Evolutionary conservation across 1,140 invertebrate genomes (phyloP), one percentile per base, ranked within the genome.

Genomic region (Andricus grossulariae): DNA sequence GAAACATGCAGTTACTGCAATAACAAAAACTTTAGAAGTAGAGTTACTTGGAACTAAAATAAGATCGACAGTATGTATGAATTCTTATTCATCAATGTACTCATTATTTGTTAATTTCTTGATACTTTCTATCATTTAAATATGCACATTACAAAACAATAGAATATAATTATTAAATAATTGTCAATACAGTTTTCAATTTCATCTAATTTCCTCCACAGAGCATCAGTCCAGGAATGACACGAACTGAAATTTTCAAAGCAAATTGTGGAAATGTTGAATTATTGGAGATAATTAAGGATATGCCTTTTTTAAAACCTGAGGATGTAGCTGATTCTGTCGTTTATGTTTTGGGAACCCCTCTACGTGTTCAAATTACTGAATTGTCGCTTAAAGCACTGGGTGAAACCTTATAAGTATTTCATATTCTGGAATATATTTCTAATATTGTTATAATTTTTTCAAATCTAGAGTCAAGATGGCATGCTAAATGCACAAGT

Each of bases 1-100:
- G 0, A 95, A 95, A 86, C 92, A 92, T 84, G 93, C 93, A 18
- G 92, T 95, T 0, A 93, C 91, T 18, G 93, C 93, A 8, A 88
- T 95, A 3, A 93, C 92, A 0, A 93, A 95, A 83, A 93, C 92
- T 0, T 88, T 94, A 15, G 89, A 93, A 21, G 90, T 92, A 60
- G 94, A 95, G 83, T 89, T 95, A 21, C 85, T 90, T 39, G 88
- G 91, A 21, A 81, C 90, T 18, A 92, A 93, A 54, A 93, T 95
- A 71, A 91, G 93, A 80, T 90, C 95, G 0, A 92, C 93, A 7
- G 93, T 93, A 87, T 89, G 88, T 82, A 32, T 32, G 5, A 25
- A 32, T 32, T 32, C 25, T 32, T 32, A 32, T 32, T 32, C 25
- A 66, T 16, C 18, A 51, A 71, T n/a, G n/a, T 21, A 50, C 50